A percentile compares a stretch with the other conserved stretches of the same genome.
Evolutionary conservation across 2,888 invertebrate genomes (phyloP).

Genomic region (Neoascia interrupta): DNA sequence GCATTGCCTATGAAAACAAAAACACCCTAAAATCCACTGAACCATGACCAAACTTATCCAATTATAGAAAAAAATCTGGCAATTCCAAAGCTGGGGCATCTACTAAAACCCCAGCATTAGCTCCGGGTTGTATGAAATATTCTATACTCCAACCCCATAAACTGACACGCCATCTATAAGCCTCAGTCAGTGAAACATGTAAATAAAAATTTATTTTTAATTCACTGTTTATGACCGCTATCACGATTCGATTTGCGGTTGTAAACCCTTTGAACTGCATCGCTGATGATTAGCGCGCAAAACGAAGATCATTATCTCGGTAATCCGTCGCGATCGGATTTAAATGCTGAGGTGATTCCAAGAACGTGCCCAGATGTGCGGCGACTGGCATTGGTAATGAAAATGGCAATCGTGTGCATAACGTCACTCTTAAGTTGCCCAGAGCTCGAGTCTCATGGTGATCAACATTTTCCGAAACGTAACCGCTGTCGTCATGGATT

Average conservation of each 20-base stretch:
- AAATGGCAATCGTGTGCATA: background rate
- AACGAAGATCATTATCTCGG: conserved; percentile 48
- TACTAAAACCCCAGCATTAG: background rate
- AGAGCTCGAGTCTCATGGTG: conserved; percentile 16
- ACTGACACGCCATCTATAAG: background rate
- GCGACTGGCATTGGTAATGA: conserved; percentile 1
- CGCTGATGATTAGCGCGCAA: background rate
- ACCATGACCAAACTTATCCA: conserved; percentile 22
- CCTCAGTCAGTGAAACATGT: conserved; percentile 17
- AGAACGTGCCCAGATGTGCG: background rate
- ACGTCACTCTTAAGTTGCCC: conserved; percentile 12
- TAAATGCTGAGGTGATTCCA: conserved; percentile 16
- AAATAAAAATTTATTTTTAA: conserved; percentile 46
- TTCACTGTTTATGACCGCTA: conserved; percentile 32
- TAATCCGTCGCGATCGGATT: background rate
- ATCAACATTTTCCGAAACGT: conserved; percentile 19
- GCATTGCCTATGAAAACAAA: no score
- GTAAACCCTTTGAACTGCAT: conserved; percentile 61
- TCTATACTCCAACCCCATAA: background rate
- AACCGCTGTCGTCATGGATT: conserved; percentile 59
- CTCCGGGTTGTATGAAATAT: conserved; percentile 23
- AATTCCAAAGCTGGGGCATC: conserved; percentile 13
- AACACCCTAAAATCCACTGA: conserved; percentile 11
- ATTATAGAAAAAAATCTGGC: conserved; percentile 19
- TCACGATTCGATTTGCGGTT: conserved; percentile 53